Percentiles rank a stretch among this genome's conserved stretches.
These are phyloP conservation scores for Artibeus lituratus DNA, from an alignment of 2,797 vertebrate species.

Conservation along the genomic window DNA sequence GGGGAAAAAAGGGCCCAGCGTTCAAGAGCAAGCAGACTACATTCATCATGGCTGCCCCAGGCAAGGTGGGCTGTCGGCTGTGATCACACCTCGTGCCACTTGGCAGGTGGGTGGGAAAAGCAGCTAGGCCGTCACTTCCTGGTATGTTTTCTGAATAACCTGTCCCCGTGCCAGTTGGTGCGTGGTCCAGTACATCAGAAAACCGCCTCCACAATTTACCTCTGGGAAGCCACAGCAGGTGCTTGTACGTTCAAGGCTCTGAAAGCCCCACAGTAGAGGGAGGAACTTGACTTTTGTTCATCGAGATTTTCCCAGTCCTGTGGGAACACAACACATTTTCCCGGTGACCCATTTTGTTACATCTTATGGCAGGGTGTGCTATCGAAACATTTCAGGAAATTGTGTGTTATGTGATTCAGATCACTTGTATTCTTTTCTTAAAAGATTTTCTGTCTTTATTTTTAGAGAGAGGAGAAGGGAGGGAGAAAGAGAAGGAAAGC, in stretches of 20 bases:
- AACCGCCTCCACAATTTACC: neutral
- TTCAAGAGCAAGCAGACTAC: slow-evolving; percentile 10
- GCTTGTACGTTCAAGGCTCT: neutral
- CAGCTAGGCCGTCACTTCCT: neutral
- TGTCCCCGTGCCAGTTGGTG: neutral
- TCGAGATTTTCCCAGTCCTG: neutral
- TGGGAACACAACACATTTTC: neutral
- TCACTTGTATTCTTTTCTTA: neutral
- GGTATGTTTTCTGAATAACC: neutral
- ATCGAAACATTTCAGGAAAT: neutral
- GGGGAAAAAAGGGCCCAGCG: neutral
- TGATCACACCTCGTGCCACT: neutral
- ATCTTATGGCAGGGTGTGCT: neutral
- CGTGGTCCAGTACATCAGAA: neutral
- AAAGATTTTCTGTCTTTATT: neutral
- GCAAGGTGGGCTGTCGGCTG: neutral
- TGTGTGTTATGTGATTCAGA: neutral
- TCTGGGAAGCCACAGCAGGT: neutral
- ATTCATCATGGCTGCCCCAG: neutral
- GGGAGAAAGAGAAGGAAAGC: neutral
- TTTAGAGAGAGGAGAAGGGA: neutral
- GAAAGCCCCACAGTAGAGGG: neutral
- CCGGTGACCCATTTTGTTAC: neutral
- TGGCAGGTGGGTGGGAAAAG: neutral
- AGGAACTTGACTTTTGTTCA: neutral